These are phyloP conservation scores for Chironomus tentans DNA, from an alignment of 2,888 invertebrate species.

Conservation along the genomic window DNA sequence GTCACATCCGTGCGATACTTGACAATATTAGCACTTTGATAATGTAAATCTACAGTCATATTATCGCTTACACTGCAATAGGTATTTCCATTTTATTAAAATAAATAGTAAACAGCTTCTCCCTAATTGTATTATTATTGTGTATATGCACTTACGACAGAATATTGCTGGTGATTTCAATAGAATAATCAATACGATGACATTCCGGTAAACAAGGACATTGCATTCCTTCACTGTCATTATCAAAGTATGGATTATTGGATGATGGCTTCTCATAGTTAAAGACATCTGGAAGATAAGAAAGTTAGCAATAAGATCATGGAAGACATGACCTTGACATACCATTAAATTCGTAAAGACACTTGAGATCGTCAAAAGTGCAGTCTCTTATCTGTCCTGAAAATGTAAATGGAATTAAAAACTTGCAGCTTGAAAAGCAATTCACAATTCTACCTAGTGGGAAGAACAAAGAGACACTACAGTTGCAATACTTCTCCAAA, in stretches of 20 bases:
- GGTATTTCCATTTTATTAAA: not conserved
- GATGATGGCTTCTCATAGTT: constrained; percentile 35
- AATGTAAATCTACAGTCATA: constrained; percentile 42
- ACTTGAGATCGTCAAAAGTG: constrained; percentile 33
- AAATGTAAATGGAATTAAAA: not conserved
- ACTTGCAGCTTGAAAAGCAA: not conserved
- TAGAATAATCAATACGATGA: constrained; percentile 33
- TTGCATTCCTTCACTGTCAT: constrained; percentile 36
- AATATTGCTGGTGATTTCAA: constrained; percentile 28
- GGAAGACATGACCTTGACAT: constrained; percentile 21
- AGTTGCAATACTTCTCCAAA: constrained; percentile 38
- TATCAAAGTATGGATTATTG: constrained; percentile 35
- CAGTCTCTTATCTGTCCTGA: constrained; percentile 29
- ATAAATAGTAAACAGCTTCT: not conserved
- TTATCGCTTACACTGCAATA: constrained; percentile 9
- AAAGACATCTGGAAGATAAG: constrained; percentile 24
- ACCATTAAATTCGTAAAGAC: constrained; percentile 35
- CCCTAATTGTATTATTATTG: not conserved
- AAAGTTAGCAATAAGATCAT: not conserved
- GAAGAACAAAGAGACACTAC: constrained; percentile 40
- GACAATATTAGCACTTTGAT: constrained; percentile 40
- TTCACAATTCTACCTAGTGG: constrained; percentile 34
- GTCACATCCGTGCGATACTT: constrained; percentile 44
- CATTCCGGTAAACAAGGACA: constrained; percentile 38
- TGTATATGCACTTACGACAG: constrained; percentile 1